A percentile compares a stretch with the other conserved stretches of the same genome.
Evolutionary conservation across 2,888 invertebrate genomes (phyloP).

Genomic region (Anoncus sp.): DNA sequence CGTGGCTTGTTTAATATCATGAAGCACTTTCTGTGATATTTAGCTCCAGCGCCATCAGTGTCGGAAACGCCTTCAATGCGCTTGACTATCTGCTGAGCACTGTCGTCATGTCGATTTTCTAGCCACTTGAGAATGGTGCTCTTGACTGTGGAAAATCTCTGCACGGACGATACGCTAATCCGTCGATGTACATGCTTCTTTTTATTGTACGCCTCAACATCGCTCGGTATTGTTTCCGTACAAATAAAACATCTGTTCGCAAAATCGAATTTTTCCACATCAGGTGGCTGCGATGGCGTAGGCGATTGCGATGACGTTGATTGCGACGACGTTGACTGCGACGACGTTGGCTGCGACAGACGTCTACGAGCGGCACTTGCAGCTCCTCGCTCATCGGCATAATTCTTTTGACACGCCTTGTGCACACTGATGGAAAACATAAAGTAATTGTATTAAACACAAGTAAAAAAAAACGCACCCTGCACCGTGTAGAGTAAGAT

Average conservation of each 20-base stretch:
- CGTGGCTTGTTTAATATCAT: background rate
- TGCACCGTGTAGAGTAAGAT: no score
- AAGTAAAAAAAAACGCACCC: no score
- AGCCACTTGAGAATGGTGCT: slow-evolving; percentile 4
- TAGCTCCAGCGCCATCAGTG: slow-evolving; percentile 14
- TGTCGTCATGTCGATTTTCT: slow-evolving; percentile 14
- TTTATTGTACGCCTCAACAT: slow-evolving; percentile 1
- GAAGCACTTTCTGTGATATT: slow-evolving; percentile 14
- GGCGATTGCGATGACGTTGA: background rate
- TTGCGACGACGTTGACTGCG: slow-evolving; percentile 16
- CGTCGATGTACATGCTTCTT: slow-evolving; percentile 22
- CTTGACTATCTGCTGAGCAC: background rate
- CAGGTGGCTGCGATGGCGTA: slow-evolving; percentile 1
- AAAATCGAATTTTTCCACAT: slow-evolving; percentile 27
- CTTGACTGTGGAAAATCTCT: background rate
- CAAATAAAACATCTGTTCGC: slow-evolving; percentile 37
- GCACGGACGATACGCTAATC: background rate
- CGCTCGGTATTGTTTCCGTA: slow-evolving; percentile 12
- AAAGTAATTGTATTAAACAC: no score
- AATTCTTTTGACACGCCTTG: slow-evolving; percentile 22
- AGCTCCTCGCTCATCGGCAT: slow-evolving; percentile 11
- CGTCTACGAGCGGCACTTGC: slow-evolving; percentile 3
- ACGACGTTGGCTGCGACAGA: slow-evolving; percentile 19
- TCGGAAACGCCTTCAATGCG: slow-evolving; percentile 15
- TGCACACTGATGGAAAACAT: no score